Percentiles rank a stretch among this genome's conserved stretches.
Evolutionary conservation across 37 sponge, comb jelly and placozoan genomes (phyloP).

Genomic region (Oscarella lobularis): DNA sequence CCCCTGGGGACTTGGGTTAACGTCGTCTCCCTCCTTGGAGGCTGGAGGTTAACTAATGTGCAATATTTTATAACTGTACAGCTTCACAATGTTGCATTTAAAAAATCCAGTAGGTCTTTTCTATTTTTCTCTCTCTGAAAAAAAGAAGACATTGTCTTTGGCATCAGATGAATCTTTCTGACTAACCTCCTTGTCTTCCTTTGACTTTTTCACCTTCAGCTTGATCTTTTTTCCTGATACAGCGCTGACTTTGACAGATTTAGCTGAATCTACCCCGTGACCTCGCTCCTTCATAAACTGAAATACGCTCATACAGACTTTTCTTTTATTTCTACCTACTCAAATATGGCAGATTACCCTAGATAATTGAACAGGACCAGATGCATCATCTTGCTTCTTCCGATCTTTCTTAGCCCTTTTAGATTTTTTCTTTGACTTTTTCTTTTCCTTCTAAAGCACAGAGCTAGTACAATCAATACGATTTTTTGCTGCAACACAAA

Average conservation of each 20-base stretch:
- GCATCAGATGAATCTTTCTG: too few species aligned
- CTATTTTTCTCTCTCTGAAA: background rate
- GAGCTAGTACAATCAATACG: too few species aligned
- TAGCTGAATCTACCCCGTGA: background rate
- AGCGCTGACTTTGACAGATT: background rate
- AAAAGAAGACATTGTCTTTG: background rate
- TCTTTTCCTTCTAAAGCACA: too few species aligned
- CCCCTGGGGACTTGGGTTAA: too few species aligned
- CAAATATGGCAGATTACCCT: too few species aligned
- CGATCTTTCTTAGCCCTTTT: background rate
- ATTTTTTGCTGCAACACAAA: too few species aligned
- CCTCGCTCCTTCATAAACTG: background rate
- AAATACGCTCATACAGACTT: background rate
- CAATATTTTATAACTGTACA: too few species aligned
- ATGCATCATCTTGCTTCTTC: background rate
- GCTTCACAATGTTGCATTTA: constrained; percentile 1
- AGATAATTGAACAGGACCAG: background rate
- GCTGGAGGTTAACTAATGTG: too few species aligned
- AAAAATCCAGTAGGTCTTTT: background rate
- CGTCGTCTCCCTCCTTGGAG: too few species aligned
- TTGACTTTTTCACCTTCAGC: background rate
- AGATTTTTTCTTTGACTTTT: background rate
- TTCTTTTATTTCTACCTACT: background rate
- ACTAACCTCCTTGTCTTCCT: background rate
- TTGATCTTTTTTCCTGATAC: background rate